phyloP scores from a whole-genome alignment of 2,888 invertebrate genomes.

The Drosophila putrida region DNA sequence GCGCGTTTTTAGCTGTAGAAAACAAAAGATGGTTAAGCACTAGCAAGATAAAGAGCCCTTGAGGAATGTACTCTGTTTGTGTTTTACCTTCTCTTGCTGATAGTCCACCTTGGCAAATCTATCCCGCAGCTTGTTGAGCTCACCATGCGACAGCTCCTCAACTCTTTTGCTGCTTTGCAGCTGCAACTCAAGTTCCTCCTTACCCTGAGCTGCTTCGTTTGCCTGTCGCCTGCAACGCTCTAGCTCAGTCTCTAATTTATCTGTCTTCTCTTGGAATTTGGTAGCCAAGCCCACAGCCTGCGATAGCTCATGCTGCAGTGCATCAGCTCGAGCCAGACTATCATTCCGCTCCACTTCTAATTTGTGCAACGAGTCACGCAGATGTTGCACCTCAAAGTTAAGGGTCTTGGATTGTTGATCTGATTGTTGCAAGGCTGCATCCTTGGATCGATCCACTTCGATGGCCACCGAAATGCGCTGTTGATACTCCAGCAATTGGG shows the following conservation, averaged over 20 bases:
- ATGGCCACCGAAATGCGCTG: slow-evolving; percentile 92
- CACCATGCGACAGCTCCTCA: slow-evolving; percentile 83
- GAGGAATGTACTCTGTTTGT: not conserved
- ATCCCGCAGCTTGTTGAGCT: slow-evolving; percentile 85
- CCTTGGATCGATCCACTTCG: slow-evolving; percentile 91
- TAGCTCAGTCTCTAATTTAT: slow-evolving; percentile 86
- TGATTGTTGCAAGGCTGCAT: slow-evolving; percentile 89
- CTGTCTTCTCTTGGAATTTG: slow-evolving; percentile 89
- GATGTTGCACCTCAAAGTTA: slow-evolving; percentile 68
- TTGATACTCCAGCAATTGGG: slow-evolving; percentile 90
- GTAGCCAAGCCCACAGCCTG: slow-evolving; percentile 90
- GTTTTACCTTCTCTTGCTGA: slow-evolving; percentile 86
- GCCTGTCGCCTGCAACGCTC: slow-evolving; percentile 30
- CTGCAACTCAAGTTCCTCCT: slow-evolving; percentile 85
- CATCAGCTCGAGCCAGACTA: slow-evolving; percentile 86
- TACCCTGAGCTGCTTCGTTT: slow-evolving; percentile 69
- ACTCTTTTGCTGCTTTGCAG: slow-evolving; percentile 81
- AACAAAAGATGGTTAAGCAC: not conserved
- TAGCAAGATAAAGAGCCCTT: too few species aligned
- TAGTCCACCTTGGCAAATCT: slow-evolving; percentile 85
- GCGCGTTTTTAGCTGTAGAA: slow-evolving; percentile 85
- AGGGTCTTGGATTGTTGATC: slow-evolving; percentile 88
- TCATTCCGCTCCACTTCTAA: slow-evolving; percentile 84
- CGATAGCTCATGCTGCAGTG: slow-evolving; percentile 90
- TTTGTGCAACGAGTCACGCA: slow-evolving; percentile 65